phyloP scores from a whole-genome alignment of 2,888 invertebrate species.

The Drosophila mettleri region DNA sequence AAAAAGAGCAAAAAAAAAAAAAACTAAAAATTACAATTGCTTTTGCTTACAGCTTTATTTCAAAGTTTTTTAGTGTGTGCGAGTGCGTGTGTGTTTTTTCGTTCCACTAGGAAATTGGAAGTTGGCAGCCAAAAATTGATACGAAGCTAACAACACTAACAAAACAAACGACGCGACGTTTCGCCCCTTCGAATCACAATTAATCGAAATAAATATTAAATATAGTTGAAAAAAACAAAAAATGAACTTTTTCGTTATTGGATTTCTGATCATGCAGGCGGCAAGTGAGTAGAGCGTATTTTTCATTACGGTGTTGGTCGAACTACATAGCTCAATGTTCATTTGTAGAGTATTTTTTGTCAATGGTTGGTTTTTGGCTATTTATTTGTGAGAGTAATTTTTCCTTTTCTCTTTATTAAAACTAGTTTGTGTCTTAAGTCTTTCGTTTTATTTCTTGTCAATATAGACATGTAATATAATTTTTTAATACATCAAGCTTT shows the following conservation, averaged over 20 bases:
- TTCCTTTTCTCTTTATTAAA: background rate
- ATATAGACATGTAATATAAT: background rate
- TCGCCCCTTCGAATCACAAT: constrained; percentile 13
- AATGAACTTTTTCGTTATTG: constrained; percentile 83
- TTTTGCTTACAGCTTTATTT: constrained; percentile 24
- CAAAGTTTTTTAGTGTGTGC: constrained; percentile 30
- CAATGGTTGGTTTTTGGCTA: background rate
- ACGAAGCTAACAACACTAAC: constrained; percentile 50
- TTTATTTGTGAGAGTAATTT: constrained; percentile 1
- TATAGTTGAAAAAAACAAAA: constrained; percentile 48
- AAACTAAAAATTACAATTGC: constrained; percentile 10
- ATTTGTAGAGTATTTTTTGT: constrained; percentile 3
- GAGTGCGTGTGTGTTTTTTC: constrained; percentile 43
- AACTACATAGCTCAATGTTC: constrained; percentile 6
- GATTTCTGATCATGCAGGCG: constrained; percentile 83
- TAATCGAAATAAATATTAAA: constrained; percentile 27
- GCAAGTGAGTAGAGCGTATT: constrained; percentile 76
- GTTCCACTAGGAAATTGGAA: constrained; percentile 47
- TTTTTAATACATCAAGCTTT: background rate
- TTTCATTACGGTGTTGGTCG: constrained; percentile 42
- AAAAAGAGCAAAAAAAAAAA: constrained; percentile 3
- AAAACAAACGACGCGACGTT: constrained; percentile 28
- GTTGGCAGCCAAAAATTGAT: constrained; percentile 42
- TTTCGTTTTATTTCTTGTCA: constrained; percentile 1
- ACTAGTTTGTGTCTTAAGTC: constrained; percentile 6